These are phyloP conservation scores for Cheilosia grossa DNA, from an alignment of 2,888 invertebrate genomes.

Conservation along the genomic window DNA sequence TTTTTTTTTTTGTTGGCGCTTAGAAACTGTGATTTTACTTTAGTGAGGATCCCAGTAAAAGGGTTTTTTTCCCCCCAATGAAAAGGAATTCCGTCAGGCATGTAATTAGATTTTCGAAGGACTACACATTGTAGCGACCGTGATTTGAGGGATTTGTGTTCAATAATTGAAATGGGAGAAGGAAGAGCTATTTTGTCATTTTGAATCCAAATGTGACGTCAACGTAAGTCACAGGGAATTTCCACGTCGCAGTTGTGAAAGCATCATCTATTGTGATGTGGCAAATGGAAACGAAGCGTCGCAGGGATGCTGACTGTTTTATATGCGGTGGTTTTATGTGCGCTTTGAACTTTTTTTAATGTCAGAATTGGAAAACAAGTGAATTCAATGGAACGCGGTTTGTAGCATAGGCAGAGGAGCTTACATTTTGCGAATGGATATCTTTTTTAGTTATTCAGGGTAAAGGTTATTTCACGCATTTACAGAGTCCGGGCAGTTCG, in stretches of 20 bases:
- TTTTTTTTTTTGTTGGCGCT: background rate
- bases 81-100: constrained; percentile 58
- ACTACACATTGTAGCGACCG: constrained; percentile 21
- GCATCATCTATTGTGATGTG: too few relatives aligned
- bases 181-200: constrained; percentile 21
- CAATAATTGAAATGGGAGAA: constrained; percentile 59
- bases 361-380: too few relatives aligned
- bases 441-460: too few relatives aligned
- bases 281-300: too few relatives aligned
- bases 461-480: too few relatives aligned
- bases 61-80: background rate
- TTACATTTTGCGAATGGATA: too few relatives aligned
- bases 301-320: too few relatives aligned
- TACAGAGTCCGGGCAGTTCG: too few relatives aligned
- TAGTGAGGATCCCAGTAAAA: constrained; percentile 12
- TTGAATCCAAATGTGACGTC: constrained; percentile 9
- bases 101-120: constrained; percentile 71
- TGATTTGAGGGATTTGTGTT: constrained; percentile 59
- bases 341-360: too few relatives aligned
- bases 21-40: constrained; percentile 37
- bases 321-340: too few relatives aligned
- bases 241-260: background rate
- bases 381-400: too few relatives aligned
- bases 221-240: background rate
- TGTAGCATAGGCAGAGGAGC: too few relatives aligned